Evolutionary conservation across 2,888 invertebrate genomes (phyloP).

Genomic region (Flexamia atlantica): DNA sequence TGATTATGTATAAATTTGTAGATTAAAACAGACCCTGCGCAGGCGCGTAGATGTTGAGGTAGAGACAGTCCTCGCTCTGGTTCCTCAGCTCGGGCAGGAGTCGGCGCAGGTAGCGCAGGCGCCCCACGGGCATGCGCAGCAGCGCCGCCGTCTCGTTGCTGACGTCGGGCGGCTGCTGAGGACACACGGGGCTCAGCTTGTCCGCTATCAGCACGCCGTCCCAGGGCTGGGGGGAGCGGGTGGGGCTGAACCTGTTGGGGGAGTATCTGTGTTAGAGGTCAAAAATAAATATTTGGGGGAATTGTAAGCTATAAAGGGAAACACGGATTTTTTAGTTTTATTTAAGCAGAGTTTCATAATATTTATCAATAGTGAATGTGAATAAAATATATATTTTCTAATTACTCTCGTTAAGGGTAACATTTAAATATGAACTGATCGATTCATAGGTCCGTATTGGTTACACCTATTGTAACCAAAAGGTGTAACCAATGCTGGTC

Average conservation of each 20-base stretch:
- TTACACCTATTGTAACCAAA: too few relatives aligned
- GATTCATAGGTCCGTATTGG: too few relatives aligned
- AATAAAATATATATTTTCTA: too few relatives aligned
- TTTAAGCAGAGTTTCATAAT: too few relatives aligned
- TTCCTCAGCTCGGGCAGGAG: conserved; percentile 91
- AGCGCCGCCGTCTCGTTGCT: conserved; percentile 86
- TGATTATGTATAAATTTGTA: too few relatives aligned
- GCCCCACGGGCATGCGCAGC: conserved; percentile 93
- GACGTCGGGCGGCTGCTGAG: conserved; percentile 90
- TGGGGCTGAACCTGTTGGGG: conserved; percentile 64
- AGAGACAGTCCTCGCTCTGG: conserved; percentile 98
- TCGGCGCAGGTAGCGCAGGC: conserved; percentile 92
- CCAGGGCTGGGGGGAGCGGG: conserved; percentile 89
- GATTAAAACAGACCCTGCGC: conserved; percentile 95
- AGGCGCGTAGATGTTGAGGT: conserved; percentile 97
- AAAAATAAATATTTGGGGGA: conserved; percentile 85
- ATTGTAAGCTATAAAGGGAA: too few relatives aligned
- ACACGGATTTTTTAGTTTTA: too few relatives aligned
- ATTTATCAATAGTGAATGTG: too few relatives aligned
- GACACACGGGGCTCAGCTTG: conserved; percentile 92
- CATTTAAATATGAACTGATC: too few relatives aligned
- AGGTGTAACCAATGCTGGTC: too few relatives aligned
- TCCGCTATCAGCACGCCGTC: conserved; percentile 84
- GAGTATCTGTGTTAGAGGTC: too few relatives aligned
- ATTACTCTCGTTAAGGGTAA: too few relatives aligned